A percentile compares a stretch with the other conserved stretches of the same genome.
phyloP scores from a whole-genome alignment of 2,797 vertebrate genomes.

The Typhlichthys eigenmanni region DNA sequence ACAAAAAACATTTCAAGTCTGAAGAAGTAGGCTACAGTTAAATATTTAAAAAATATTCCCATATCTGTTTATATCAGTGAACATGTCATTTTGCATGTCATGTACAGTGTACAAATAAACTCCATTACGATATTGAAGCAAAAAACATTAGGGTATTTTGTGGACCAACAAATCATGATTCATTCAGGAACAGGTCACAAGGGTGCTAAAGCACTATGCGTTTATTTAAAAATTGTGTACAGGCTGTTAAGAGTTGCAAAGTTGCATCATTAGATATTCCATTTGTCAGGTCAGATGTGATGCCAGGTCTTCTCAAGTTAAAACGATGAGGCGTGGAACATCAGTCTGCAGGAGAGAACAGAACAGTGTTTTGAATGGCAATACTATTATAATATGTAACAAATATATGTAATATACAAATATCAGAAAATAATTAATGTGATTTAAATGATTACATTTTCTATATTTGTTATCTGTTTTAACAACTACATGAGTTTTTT shows the following conservation, averaged over 20 bases:
- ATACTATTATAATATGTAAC: not conserved
- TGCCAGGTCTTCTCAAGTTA: not conserved
- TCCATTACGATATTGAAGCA: not conserved
- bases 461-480: slow-evolving; percentile 4
- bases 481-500: not conserved
- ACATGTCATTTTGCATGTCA: too few species aligned
- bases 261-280: not conserved
- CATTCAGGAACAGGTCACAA: not conserved
- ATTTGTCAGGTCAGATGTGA: not conserved
- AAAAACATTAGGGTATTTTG: too few species aligned
- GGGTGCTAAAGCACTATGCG: not conserved
- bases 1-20: too few species aligned
- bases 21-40: too few species aligned
- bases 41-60: too few species aligned
- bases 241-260: not conserved
- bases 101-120: not conserved
- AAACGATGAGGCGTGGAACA: slow-evolving; percentile 12
- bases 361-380: not conserved
- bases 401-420: not conserved
- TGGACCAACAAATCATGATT: not conserved
- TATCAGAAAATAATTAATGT: not conserved
- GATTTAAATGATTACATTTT: too few species aligned
- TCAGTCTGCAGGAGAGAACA: slow-evolving; percentile 21
- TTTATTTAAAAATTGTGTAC: too few species aligned
- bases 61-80: not conserved